Evolutionary conservation across 2,797 vertebrate genomes (phyloP).

Genomic region (Podargus strigoides): DNA sequence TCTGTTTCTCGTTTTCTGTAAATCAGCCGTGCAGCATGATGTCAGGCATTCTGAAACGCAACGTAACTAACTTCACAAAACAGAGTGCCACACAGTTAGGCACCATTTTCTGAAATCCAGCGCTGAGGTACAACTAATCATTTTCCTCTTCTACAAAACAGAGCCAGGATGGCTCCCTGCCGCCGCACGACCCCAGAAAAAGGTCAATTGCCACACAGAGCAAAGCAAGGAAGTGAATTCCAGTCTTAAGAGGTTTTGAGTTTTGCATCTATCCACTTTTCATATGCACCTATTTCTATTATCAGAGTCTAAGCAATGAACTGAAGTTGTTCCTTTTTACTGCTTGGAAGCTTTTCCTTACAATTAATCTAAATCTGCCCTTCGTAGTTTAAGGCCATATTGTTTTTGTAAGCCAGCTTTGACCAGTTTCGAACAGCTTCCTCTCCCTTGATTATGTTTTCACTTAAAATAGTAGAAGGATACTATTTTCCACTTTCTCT

Average conservation of each 20-base stretch:
- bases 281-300: neutral
- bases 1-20: neutral
- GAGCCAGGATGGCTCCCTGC: neutral
- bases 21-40: neutral
- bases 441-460: neutral
- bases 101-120: neutral
- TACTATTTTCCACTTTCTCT: neutral
- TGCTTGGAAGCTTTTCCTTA: neutral
- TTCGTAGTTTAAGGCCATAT: neutral
- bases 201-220: neutral
- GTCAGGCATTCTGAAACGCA: accelerated
- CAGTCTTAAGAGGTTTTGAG: neutral
- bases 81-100: neutral
- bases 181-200: neutral
- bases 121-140: neutral
- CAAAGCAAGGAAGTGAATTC: neutral
- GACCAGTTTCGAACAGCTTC: neutral
- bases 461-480: neutral
- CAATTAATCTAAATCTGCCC: neutral
- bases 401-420: neutral
- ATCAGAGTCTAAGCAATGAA: neutral
- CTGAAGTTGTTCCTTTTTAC: neutral
- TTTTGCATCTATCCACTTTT: neutral
- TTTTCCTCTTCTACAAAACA: neutral
- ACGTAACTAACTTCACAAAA: neutral